phyloP scores from a whole-genome alignment of 2,113 vertebrate genomes.

The Calyptomena viridis region DNA sequence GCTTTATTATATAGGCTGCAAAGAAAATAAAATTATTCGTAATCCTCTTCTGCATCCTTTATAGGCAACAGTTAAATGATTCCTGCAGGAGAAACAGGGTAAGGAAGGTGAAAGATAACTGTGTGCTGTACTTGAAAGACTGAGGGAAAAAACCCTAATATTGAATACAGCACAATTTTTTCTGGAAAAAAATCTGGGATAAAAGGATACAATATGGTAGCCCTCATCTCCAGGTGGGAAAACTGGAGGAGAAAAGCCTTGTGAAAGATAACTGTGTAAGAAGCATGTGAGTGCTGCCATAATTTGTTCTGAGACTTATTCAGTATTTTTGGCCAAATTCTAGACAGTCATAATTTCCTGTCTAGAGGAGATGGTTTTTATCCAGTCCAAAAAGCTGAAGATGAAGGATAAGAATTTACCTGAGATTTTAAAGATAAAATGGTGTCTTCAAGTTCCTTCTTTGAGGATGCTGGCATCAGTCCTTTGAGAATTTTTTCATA shows the following conservation, averaged over 20 bases:
- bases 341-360: background rate
- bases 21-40: background rate
- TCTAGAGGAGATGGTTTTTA: background rate
- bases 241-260: background rate
- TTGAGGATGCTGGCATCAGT: slow-evolving; percentile 85
- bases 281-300: background rate
- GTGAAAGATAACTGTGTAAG: background rate
- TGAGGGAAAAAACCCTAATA: background rate
- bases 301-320: background rate
- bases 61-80: background rate
- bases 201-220: background rate
- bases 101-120: background rate
- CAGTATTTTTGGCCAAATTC: background rate
- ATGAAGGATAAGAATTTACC: slow-evolving; percentile 71
- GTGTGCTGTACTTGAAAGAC: background rate
- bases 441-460: slow-evolving; percentile 90
- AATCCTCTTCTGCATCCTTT: background rate
- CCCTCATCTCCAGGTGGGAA: background rate
- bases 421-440: slow-evolving; percentile 92
- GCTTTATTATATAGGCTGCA: background rate
- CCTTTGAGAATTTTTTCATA: slow-evolving; percentile 89
- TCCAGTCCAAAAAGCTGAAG: background rate
- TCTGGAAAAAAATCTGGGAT: background rate
- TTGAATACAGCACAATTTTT: background rate
- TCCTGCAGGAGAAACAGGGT: background rate